These are phyloP conservation scores for Onychomys arenicola DNA, from an alignment of 2,797 vertebrate genomes.

Conservation along the genomic window DNA sequence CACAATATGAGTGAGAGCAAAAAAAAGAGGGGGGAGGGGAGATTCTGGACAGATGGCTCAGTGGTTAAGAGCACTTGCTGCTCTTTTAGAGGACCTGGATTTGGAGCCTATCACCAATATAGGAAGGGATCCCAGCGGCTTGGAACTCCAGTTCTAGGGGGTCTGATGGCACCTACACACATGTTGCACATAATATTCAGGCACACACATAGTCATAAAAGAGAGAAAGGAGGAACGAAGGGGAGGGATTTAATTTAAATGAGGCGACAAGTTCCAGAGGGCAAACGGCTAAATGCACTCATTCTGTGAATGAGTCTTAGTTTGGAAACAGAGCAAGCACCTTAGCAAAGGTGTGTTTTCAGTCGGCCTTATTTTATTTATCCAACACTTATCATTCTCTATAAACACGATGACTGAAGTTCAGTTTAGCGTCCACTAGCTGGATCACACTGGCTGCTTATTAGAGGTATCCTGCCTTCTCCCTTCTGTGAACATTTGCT, in stretches of 20 bases:
- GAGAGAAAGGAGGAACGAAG: background rate
- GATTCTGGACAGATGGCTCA: background rate
- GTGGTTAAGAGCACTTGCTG: background rate
- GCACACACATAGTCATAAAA: background rate
- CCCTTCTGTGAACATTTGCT: background rate
- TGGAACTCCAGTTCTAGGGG: background rate
- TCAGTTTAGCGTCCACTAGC: background rate
- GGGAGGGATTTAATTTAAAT: slow-evolving; percentile 25
- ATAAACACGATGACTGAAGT: background rate
- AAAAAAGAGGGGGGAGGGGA: background rate
- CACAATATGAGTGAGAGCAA: background rate
- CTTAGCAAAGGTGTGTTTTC: background rate
- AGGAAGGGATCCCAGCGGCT: background rate
- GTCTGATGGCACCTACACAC: background rate
- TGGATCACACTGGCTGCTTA: background rate
- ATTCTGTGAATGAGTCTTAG: slow-evolving; percentile 33
- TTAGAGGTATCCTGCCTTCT: slow-evolving; percentile 1
- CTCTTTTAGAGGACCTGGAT: background rate
- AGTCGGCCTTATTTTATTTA: slow-evolving; percentile 20
- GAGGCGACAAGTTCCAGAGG: background rate
- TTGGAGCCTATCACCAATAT: background rate
- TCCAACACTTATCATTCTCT: slow-evolving; percentile 1
- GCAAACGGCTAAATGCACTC: background rate
- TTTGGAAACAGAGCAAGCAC: slow-evolving; percentile 30
- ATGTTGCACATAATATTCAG: too few relatives aligned